phyloP scores from a whole-genome alignment of 2,888 invertebrate species.

The Athetis lepigone region DNA sequence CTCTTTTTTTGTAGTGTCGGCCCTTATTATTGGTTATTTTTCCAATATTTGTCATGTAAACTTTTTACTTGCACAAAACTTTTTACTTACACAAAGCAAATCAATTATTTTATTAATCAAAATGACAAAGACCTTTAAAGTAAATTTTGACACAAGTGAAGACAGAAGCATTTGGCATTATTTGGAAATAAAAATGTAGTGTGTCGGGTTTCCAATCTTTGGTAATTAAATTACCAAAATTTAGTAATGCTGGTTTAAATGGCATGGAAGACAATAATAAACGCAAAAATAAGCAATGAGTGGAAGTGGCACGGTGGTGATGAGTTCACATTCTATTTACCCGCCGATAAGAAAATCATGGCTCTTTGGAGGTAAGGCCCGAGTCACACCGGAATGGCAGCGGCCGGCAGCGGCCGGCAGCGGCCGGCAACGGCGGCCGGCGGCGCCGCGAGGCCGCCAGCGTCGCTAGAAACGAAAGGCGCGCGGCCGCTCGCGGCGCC shows the following conservation, averaged over 20 bases:
- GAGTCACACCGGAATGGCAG: too few relatives aligned
- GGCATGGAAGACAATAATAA: not conserved
- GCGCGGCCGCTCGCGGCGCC: too few relatives aligned
- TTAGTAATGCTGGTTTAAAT: not conserved
- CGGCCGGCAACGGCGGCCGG: too few relatives aligned
- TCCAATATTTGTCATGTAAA: not conserved
- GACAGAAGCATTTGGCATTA: not conserved
- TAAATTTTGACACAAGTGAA: constrained; percentile 6
- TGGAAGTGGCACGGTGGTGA: not conserved
- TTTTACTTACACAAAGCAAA: constrained; percentile 3
- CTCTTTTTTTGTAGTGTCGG: too few relatives aligned
- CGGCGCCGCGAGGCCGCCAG: too few relatives aligned
- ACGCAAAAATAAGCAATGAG: not conserved
- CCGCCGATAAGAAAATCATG: constrained; percentile 19
- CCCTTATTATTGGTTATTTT: not conserved
- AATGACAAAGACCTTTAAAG: not conserved
- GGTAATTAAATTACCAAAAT: not conserved
- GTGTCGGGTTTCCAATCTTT: not conserved
- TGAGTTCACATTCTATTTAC: constrained; percentile 3
- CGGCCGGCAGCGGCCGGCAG: too few relatives aligned
- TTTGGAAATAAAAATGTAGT: constrained; percentile 5
- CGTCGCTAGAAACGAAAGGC: too few relatives aligned
- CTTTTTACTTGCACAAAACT: constrained; percentile 5
- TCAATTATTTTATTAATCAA: too few relatives aligned
- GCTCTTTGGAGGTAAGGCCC: constrained; percentile 51